Evolutionary conservation across 37 sponge, comb jelly and placozoan genomes (phyloP), one percentile per base, ranked within the genome.

Genomic region (Beroe ovata): DNA sequence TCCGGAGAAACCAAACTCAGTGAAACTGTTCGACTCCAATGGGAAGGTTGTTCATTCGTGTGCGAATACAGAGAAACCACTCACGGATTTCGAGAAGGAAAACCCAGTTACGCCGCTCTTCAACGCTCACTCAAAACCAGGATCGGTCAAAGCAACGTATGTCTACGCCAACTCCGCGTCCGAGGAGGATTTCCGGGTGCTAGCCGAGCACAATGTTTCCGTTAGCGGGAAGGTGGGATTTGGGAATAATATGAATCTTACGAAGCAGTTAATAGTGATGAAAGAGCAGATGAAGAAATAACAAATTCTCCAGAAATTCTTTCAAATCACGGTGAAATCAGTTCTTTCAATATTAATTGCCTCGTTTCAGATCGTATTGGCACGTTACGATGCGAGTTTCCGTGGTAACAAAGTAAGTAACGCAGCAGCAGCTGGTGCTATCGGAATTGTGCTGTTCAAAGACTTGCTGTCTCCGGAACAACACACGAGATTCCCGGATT

Each of bases 381-480:
- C 84, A n/a, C 84, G 84, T 14, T 39, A 42, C 54, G 84, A 54
- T 21, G 0, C 16, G 3, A n/a, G 1, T 3, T 77, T 77, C 28
- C 42, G 84, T 1, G 84, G 84, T 19, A 77, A 77, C 54, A 38
- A 40, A 25, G 84, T 41, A 1, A 0, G 20, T 8, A 42, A 39
- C n/a, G 84, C 84, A 41, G 84, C 84, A 8, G 84, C 38, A 6
- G 54, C 54, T 4, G 84, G 84, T 28, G 84, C 84, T 1, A 19
- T 77, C 1, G 84, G 29, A 1, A 77, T 77, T 26, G 84, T 77
- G 6, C 54, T 77, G 41, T 77, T 77, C 84, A 77, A 77, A 54
- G 84, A 77, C 41, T 54, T 77, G 2, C 4, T 4, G 22, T 8
- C 0, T 26, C 84, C 84, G 23, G 11, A 2, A 0, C 3, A 14